Percentiles rank a stretch among this genome's conserved stretches.
These are phyloP conservation scores for Drosophila pseudoobscura DNA, from an alignment of 1,140 invertebrate species.

Conservation along the genomic window DNA sequence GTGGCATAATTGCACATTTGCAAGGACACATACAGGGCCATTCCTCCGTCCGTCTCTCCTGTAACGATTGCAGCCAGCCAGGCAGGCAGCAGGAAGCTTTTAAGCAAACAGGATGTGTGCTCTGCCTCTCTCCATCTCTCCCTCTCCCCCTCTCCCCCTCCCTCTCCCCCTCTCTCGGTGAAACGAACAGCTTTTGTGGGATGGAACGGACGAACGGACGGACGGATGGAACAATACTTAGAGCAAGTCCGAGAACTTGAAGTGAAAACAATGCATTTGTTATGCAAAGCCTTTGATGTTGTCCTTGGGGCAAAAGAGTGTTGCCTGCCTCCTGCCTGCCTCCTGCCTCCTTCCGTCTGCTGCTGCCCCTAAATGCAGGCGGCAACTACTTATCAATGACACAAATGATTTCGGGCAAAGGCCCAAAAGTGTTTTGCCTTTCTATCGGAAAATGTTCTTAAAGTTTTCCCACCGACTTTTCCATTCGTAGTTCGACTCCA, in stretches of 20 bases:
- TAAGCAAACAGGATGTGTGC: conserved; percentile 76
- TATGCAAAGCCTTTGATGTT: conserved; percentile 80
- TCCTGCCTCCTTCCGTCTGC: conserved; percentile 1
- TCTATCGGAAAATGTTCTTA: conserved; percentile 41
- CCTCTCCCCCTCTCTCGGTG: conserved; percentile 38
- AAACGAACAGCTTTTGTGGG: conserved; percentile 67
- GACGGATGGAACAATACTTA: conserved; percentile 60
- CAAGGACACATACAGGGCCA: conserved; percentile 36
- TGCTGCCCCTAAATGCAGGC: conserved; percentile 17
- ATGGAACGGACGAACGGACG: neutral
- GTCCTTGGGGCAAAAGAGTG: conserved; percentile 53
- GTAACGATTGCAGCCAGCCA: neutral
- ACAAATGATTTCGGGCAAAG: conserved; percentile 54
- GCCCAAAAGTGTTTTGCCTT: conserved; percentile 37
- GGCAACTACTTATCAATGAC: conserved; percentile 47
- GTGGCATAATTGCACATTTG: conserved; percentile 75
- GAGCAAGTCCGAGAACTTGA: conserved; percentile 61
- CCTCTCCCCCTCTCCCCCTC: conserved; percentile 28
- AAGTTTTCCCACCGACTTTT: conserved; percentile 17
- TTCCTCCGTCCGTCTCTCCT: neutral
- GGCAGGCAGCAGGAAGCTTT: conserved; percentile 62
- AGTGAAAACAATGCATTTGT: conserved; percentile 73
- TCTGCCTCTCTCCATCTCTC: conserved; percentile 28
- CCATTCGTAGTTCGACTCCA: too few relatives aligned
- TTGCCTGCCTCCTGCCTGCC: conserved; percentile 9